Base-by-base conservation (phyloP, 2,113 vertebrate species). In the Elephantulus edwardii region DNA sequence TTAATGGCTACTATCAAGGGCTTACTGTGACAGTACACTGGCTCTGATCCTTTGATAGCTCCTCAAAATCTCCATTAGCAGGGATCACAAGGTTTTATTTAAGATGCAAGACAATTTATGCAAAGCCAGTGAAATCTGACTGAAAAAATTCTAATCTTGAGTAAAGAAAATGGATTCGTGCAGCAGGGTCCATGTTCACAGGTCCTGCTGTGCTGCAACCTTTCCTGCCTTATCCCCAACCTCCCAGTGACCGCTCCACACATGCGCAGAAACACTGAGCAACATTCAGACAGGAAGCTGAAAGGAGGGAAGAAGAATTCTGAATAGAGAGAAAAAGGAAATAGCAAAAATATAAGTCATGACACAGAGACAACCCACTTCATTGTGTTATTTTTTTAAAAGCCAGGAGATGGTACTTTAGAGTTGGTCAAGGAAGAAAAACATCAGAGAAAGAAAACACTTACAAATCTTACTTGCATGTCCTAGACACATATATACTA, bases 1-100 rank as follows among this genome's bases (percentile, higher is more conserved):
- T 95, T 97, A 96, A 92, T 93, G 92, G 94, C 94, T 81, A 76
- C 96, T 96, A 95, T 97, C 95, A 68, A 96, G 94, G 87, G 88
- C 92, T 97, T 96, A 91, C 92, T 94, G 89, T 95, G 96, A 87
- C 85, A 79, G 93, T 96, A 96, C 89, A 88, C 86, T 94, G 96
- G 92, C 93, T 93, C 86, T 94, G 77, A 91, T 86, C 88, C 92
- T 97, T 96, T 97, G 96, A 96, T 96, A 96, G 58, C 0, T 3
- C 91, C 96, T 96, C 91, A 92, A 96, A 97, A 95, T 64, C 30
- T 75, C 93, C 96, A 93, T 92, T 90, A 91, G 88, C 71, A 76
- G 89, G 94, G 95, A 96, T 95, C 96, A 90, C 78, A 88, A 94
- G 89, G 93, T 97, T 88, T 93, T 91, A 86, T 95, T 94, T 96